phyloP scores from a whole-genome alignment of 1,140 invertebrate species.

The Listronotus bonariensis region DNA sequence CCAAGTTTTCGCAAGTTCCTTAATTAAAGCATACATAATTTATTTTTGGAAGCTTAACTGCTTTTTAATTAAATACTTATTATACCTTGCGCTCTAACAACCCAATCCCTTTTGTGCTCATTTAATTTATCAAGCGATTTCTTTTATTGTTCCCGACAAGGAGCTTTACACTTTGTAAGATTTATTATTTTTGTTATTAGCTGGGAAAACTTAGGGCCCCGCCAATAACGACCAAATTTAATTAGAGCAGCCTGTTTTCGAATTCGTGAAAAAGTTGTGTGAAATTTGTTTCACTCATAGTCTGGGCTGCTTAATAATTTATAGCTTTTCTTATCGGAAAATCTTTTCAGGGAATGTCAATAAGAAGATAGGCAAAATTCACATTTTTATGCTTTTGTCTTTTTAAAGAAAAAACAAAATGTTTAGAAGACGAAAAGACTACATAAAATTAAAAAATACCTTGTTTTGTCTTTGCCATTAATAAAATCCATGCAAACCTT shows the following conservation, averaged over 20 bases:
- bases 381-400: no score
- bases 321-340: no score
- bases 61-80: conserved; percentile 33
- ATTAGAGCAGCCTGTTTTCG: conserved; percentile 15
- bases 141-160: conserved; percentile 26
- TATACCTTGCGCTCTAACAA: conserved; percentile 23
- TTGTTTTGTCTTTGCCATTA: no score
- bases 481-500: no score
- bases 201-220: conserved; percentile 17
- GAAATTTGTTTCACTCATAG: no score
- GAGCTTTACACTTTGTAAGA: conserved; percentile 32
- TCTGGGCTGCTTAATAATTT: no score
- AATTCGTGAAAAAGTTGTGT: no score
- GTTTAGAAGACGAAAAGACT: no score
- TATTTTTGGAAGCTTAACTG: conserved; percentile 23
- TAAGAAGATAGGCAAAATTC: no score
- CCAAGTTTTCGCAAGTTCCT: conserved; percentile 2
- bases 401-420: no score
- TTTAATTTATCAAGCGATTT: conserved; percentile 31
- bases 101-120: conserved; percentile 29
- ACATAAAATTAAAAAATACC: no score
- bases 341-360: no score
- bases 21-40: conserved; percentile 31
- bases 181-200: conserved; percentile 36
- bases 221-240: conserved; percentile 29